These are phyloP conservation scores for Brachypodius melanocephalos DNA, from an alignment of 2,113 vertebrate genomes.

Conservation along the genomic window DNA sequence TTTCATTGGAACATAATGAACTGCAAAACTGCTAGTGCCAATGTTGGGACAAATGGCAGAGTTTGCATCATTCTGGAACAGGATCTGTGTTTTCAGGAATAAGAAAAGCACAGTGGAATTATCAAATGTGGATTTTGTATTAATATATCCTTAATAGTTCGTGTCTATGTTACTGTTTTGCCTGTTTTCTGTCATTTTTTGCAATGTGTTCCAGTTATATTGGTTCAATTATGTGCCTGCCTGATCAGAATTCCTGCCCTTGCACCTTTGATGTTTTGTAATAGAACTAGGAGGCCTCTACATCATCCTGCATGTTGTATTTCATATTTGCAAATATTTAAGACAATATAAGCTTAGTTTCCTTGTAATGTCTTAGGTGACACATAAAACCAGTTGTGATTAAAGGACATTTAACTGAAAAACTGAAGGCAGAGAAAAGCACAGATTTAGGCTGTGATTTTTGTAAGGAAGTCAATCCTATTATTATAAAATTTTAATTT, in stretches of 20 bases:
- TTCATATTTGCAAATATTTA: not conserved
- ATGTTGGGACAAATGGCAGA: not conserved
- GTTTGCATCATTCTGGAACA: not conserved
- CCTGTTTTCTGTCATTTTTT: not conserved
- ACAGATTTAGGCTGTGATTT: not conserved
- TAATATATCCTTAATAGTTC: not conserved
- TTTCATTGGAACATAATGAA: not conserved
- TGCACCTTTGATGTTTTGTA: not conserved
- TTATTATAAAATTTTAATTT: not conserved
- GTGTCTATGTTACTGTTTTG: not conserved
- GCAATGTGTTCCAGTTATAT: not conserved
- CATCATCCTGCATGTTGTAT: not conserved
- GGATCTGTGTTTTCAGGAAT: not conserved
- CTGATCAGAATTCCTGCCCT: not conserved
- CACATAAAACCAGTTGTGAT: not conserved
- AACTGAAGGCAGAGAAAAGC: not conserved
- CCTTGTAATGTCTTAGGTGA: not conserved
- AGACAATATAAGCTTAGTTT: not conserved
- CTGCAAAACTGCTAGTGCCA: not conserved
- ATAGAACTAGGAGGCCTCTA: not conserved
- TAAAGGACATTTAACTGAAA: not conserved
- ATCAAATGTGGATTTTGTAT: not conserved
- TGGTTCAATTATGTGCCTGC: not conserved
- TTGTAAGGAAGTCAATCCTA: not conserved
- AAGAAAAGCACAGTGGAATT: not conserved